Evolutionary conservation across 1,140 invertebrate species (phyloP).

Genomic region (Gonioctena quinquepunctata): DNA sequence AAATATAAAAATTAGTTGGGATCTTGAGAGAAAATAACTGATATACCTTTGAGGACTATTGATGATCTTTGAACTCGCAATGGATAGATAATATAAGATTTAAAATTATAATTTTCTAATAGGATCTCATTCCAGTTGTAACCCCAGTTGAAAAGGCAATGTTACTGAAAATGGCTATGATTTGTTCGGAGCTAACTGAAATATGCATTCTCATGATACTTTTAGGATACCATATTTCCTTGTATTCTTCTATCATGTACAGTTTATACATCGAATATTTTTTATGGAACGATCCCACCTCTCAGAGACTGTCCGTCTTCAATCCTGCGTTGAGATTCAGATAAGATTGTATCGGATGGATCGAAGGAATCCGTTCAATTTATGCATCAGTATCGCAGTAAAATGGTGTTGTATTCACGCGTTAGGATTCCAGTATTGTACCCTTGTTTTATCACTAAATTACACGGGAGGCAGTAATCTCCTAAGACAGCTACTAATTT

Average conservation of each 20-base stretch:
- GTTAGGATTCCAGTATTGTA: slow-evolving; percentile 37
- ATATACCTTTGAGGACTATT: too few species aligned
- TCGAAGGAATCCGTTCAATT: slow-evolving; percentile 30
- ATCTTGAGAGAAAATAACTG: too few species aligned
- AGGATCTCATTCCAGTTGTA: too few species aligned
- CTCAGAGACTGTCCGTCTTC: neutral
- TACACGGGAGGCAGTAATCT: slow-evolving; percentile 36
- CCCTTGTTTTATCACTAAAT: slow-evolving; percentile 43
- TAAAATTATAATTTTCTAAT: too few species aligned
- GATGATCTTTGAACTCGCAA: too few species aligned
- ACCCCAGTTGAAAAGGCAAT: too few species aligned
- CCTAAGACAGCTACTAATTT: slow-evolving; percentile 38
- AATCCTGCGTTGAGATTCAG: neutral
- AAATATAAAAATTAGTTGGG: too few species aligned
- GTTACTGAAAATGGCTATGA: too few species aligned
- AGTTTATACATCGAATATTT: neutral
- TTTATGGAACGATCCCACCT: neutral
- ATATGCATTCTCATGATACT: too few species aligned
- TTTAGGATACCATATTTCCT: too few species aligned
- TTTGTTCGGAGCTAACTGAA: too few species aligned
- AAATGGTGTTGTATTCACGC: slow-evolving; percentile 23
- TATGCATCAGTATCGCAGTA: slow-evolving; percentile 28
- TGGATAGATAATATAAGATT: too few species aligned
- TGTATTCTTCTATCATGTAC: neutral
- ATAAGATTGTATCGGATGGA: slow-evolving; percentile 20